A percentile compares a stretch with the other conserved stretches of the same genome.
phyloP scores from a whole-genome alignment of 2,113 vertebrate species.

The Anolis sagrei region DNA sequence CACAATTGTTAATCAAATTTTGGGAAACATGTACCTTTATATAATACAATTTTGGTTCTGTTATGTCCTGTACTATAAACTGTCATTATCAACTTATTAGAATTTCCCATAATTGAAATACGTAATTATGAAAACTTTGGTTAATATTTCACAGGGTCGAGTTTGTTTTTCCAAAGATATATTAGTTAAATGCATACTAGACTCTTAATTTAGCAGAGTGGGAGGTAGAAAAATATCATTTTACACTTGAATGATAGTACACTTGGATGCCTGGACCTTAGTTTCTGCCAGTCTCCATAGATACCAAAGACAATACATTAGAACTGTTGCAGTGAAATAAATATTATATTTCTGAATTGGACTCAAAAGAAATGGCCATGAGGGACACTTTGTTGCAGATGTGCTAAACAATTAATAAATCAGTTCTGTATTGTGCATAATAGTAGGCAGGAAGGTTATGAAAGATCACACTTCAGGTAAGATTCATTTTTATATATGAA shows the following conservation, averaged over 20 bases:
- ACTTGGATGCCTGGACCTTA: constrained; percentile 11
- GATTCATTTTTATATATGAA: not conserved
- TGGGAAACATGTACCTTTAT: not conserved
- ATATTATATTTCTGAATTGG: not conserved
- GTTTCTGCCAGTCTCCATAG: constrained; percentile 34
- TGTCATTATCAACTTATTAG: constrained; percentile 30
- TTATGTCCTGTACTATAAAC: not conserved
- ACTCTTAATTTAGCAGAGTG: constrained; percentile 47
- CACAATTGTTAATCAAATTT: not conserved
- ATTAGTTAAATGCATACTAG: constrained; percentile 60
- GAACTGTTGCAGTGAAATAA: not conserved
- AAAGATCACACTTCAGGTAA: accelerated
- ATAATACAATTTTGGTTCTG: not conserved
- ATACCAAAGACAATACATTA: constrained; percentile 32
- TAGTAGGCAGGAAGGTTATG: not conserved
- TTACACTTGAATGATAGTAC: constrained; percentile 40
- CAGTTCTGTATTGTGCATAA: not conserved
- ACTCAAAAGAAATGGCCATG: not conserved
- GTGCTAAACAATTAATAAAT: constrained; percentile 1
- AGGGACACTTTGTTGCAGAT: not conserved
- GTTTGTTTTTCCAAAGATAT: constrained; percentile 62
- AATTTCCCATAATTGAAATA: constrained; percentile 41
- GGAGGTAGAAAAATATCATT: constrained; percentile 32
- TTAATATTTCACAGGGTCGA: constrained; percentile 62
- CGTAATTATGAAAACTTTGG: constrained; percentile 66